Evolutionary conservation across 2,113 vertebrate genomes (phyloP).

Genomic region (Oncorhynchus mykiss): DNA sequence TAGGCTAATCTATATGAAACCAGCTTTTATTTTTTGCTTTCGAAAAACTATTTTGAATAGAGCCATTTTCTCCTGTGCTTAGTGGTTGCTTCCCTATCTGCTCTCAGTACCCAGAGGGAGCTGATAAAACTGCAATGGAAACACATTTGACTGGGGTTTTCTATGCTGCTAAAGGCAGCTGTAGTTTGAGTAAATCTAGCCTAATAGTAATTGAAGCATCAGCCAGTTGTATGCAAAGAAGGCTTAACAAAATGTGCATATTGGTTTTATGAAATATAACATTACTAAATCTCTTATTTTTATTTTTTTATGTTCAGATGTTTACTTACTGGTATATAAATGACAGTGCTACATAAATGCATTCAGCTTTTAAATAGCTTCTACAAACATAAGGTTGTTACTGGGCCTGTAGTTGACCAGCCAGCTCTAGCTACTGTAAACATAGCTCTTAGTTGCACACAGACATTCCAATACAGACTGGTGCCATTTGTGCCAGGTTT

Average conservation of each 20-base stretch:
- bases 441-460: no score
- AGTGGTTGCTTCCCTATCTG: neutral
- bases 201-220: neutral
- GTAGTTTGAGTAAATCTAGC: no score
- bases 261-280: neutral
- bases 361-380: no score
- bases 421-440: neutral
- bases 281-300: no score
- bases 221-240: neutral
- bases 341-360: no score
- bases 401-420: neutral
- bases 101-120: neutral
- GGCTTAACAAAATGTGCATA: neutral
- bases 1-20: no score
- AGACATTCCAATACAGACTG: neutral
- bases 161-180: neutral
- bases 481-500: neutral
- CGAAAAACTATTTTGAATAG: neutral
- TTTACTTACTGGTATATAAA: no score
- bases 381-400: no score
- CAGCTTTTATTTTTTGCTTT: no score
- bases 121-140: neutral
- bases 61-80: neutral
- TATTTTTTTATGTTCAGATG: no score
- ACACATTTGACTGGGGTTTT: neutral